phyloP scores from a whole-genome alignment of 2,113 vertebrate species.

The Cacatua alba region DNA sequence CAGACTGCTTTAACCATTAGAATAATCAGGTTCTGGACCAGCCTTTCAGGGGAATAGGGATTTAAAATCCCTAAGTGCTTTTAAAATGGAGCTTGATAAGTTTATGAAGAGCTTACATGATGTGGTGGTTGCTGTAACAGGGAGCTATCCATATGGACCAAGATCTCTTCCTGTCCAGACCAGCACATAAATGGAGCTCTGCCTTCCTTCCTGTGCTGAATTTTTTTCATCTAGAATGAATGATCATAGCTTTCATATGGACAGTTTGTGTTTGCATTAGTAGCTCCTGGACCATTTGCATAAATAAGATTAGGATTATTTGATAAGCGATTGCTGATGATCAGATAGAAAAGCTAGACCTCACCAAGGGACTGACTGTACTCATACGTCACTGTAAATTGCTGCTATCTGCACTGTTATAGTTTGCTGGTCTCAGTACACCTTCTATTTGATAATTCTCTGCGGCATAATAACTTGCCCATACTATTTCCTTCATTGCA shows the following conservation, averaged over 20 bases:
- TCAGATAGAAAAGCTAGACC: background rate
- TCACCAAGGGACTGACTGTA: background rate
- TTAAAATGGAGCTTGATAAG: background rate
- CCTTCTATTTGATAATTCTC: background rate
- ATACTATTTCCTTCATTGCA: background rate
- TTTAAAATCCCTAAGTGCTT: background rate
- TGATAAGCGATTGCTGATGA: background rate
- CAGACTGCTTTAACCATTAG: background rate
- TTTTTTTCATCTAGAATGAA: background rate
- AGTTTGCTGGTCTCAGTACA: background rate
- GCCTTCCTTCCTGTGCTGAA: background rate
- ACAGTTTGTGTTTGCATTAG: background rate
- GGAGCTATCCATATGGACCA: background rate
- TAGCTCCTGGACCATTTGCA: background rate
- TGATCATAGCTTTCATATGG: background rate
- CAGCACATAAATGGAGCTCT: background rate
- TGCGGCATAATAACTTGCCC: background rate
- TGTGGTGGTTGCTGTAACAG: background rate
- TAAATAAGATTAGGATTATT: background rate
- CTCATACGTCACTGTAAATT: background rate
- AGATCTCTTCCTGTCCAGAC: background rate
- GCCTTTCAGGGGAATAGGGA: background rate
- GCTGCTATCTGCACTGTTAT: background rate
- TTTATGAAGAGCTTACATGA: background rate
- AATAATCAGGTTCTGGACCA: slow-evolving; percentile 6